Conservation (phyloP, 2,888 invertebrate genomes). For the Polia nebulosa region DNA sequence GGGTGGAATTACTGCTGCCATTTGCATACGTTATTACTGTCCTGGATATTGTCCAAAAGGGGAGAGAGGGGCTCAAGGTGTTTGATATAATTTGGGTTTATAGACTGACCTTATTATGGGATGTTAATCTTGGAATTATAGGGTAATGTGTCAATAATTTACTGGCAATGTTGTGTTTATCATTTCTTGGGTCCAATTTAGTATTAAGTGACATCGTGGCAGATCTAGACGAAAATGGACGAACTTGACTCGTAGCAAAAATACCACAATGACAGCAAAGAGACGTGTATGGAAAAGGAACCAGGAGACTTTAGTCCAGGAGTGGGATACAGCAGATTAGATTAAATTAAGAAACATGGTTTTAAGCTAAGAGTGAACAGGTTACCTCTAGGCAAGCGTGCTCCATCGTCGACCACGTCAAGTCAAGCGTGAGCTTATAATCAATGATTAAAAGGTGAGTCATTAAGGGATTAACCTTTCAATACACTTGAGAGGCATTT, state of each 20-base stretch:
- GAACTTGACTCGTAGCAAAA: neutral
- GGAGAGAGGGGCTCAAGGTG: slow-evolving; percentile 18
- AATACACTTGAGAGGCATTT: neutral
- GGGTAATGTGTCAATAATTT: neutral
- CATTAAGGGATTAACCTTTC: neutral
- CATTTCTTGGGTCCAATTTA: neutral
- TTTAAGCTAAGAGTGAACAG: no score
- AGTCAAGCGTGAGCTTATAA: no score
- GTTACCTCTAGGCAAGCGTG: no score
- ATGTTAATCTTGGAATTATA: slow-evolving; percentile 21
- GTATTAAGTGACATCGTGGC: neutral
- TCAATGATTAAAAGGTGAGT: no score
- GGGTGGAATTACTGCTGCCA: slow-evolving; percentile 48
- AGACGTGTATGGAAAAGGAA: neutral
- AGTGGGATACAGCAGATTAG: neutral
- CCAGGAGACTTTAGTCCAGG: neutral
- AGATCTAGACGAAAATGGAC: neutral
- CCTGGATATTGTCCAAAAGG: slow-evolving; percentile 59
- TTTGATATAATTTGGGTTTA: slow-evolving; percentile 52
- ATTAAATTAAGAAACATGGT: neutral
- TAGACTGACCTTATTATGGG: slow-evolving; percentile 23
- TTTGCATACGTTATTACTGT: slow-evolving; percentile 61
- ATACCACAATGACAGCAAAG: neutral
- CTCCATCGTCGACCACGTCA: no score
- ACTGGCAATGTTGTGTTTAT: neutral